Evolutionary conservation across 2,113 vertebrate species (phyloP).

Genomic region (Psilopogon haemacephalus): DNA sequence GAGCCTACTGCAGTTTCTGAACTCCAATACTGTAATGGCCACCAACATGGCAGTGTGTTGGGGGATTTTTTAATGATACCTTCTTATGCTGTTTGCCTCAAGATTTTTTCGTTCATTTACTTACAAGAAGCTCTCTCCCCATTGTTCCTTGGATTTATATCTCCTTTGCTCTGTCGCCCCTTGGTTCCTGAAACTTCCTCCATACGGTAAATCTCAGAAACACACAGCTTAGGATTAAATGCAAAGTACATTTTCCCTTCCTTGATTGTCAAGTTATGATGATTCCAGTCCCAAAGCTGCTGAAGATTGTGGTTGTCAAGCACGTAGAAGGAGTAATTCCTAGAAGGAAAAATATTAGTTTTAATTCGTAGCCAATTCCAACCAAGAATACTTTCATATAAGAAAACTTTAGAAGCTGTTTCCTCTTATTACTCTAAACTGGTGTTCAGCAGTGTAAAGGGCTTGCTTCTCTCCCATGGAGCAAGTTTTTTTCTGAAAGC

Average conservation of each 20-base stretch:
- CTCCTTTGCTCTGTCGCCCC: constrained; percentile 83
- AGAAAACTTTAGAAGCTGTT: neutral
- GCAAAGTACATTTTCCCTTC: constrained; percentile 92
- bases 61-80: neutral
- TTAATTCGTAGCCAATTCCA: neutral
- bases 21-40: neutral
- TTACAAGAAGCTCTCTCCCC: constrained; percentile 95
- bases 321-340: constrained; percentile 92
- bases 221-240: constrained; percentile 92
- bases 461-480: neutral
- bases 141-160: constrained; percentile 90
- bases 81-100: neutral
- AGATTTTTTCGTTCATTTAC: constrained; percentile 54
- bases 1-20: neutral
- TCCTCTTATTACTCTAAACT: neutral
- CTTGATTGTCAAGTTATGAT: constrained; percentile 93
- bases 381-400: neutral
- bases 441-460: neutral
- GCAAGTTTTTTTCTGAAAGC: neutral
- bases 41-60: fast-evolving
- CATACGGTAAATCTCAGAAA: constrained; percentile 94
- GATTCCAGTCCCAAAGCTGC: constrained; percentile 95
- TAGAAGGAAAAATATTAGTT: constrained; percentile 50
- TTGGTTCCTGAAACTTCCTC: constrained; percentile 87
- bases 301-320: constrained; percentile 96